These are phyloP conservation scores for Epinephelus coioides DNA, from an alignment of 2,797 vertebrate genomes.

Conservation along the genomic window DNA sequence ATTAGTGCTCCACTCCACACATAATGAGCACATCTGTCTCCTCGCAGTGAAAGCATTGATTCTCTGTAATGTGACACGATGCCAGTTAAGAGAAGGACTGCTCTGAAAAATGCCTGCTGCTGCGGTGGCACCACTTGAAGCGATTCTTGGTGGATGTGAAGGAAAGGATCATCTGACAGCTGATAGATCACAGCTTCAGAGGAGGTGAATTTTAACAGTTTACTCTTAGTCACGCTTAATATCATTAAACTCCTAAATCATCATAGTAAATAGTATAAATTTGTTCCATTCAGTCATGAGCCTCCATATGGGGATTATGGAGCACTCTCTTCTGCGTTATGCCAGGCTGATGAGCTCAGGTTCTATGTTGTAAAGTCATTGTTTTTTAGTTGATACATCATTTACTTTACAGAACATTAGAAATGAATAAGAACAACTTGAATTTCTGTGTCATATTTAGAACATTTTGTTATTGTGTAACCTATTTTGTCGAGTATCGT, in stretches of 20 bases:
- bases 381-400: neutral
- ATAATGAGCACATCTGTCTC: conserved; percentile 72
- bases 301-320: neutral
- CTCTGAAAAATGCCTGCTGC: conserved; percentile 45
- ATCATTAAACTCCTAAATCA: neutral
- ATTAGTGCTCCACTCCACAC: conserved; percentile 61
- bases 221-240: conserved; percentile 2
- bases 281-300: neutral
- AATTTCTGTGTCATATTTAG: no score
- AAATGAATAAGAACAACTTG: no score
- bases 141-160: conserved; percentile 22
- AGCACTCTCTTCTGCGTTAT: neutral
- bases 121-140: conserved; percentile 20
- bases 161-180: conserved; percentile 7
- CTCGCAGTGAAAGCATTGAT: conserved; percentile 56
- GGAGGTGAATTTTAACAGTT: conserved; percentile 3
- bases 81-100: conserved; percentile 30
- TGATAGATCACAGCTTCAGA: neutral
- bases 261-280: neutral
- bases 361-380: neutral
- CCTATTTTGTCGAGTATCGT: no score
- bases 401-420: no score
- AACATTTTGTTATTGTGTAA: no score
- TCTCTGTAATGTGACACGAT: conserved; percentile 58
- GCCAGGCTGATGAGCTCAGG: neutral